Evolutionary conservation across 1,140 invertebrate species (phyloP).

Genomic region (Drosophila mayri): DNA sequence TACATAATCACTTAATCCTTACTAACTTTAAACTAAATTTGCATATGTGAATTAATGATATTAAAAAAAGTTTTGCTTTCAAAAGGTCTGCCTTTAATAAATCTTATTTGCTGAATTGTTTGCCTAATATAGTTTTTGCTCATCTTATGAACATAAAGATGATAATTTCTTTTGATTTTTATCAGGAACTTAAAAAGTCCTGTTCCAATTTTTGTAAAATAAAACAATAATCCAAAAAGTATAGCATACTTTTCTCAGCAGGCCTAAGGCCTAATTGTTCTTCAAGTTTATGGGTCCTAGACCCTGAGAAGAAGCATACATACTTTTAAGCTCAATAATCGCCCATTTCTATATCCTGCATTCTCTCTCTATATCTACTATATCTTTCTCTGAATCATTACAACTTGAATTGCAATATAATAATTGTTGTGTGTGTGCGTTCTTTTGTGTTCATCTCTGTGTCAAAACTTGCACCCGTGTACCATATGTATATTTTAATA

Average conservation of each 20-base stretch:
- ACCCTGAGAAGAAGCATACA: conserved; percentile 7
- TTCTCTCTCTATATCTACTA: conserved; percentile 15
- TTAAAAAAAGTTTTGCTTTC: background rate
- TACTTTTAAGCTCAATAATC: conserved; percentile 23
- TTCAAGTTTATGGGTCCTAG: conserved; percentile 6
- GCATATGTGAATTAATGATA: conserved; percentile 11
- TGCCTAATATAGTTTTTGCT: conserved; percentile 4
- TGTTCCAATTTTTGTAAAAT: background rate
- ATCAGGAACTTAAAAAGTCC: background rate
- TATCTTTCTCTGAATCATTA: conserved; percentile 37
- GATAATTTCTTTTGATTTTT: background rate
- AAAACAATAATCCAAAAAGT: background rate
- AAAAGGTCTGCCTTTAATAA: background rate
- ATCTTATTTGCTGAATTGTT: conserved; percentile 24
- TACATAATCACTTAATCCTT: background rate
- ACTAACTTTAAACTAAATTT: conserved; percentile 11
- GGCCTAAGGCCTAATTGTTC: too few relatives aligned
- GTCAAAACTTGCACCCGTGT: conserved; percentile 39
- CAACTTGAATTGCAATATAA: conserved; percentile 30
- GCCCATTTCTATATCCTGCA: conserved; percentile 31
- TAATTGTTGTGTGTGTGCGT: conserved; percentile 38
- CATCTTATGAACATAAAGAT: background rate
- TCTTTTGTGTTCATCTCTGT: conserved; percentile 51
- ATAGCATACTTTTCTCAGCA: conserved; percentile 21
- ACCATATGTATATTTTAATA: conserved; percentile 20